Conservation (phyloP, 2,888 invertebrate species). For the Nasonovia ribisnigri region DNA sequence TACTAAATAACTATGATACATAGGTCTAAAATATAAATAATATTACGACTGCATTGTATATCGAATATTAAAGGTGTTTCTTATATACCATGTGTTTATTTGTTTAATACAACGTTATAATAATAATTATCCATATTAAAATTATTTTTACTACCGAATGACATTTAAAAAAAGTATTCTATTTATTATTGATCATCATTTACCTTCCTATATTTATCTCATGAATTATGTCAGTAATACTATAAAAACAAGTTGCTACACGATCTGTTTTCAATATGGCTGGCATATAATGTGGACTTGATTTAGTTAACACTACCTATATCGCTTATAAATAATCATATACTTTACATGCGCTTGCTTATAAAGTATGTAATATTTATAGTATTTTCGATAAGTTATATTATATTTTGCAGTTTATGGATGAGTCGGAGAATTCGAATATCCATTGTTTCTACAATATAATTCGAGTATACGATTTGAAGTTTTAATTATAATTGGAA, state of each 20-base stretch:
- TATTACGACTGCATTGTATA: neutral
- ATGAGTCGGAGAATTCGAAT: slow-evolving; percentile 15
- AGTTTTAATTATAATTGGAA: slow-evolving; percentile 63
- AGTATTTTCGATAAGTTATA: neutral
- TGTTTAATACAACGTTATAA: neutral
- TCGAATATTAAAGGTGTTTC: neutral
- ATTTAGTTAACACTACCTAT: too few relatives aligned
- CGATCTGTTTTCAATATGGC: neutral
- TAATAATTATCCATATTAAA: too few relatives aligned
- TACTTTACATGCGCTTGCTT: neutral
- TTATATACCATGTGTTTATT: neutral
- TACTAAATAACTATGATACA: too few relatives aligned
- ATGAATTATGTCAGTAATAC: neutral
- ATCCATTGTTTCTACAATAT: slow-evolving; percentile 43
- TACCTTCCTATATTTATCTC: neutral
- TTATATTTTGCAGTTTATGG: neutral
- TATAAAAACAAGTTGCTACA: neutral
- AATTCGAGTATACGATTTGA: slow-evolving; percentile 42
- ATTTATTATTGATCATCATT: too few relatives aligned
- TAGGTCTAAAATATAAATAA: too few relatives aligned
- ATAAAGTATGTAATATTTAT: neutral
- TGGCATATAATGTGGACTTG: neutral
- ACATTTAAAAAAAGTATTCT: neutral
- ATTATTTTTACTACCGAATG: neutral
- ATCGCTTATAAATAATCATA: neutral